Base-by-base conservation (phyloP, 1,140 invertebrate genomes). In the Penaeus japonicus region DNA sequence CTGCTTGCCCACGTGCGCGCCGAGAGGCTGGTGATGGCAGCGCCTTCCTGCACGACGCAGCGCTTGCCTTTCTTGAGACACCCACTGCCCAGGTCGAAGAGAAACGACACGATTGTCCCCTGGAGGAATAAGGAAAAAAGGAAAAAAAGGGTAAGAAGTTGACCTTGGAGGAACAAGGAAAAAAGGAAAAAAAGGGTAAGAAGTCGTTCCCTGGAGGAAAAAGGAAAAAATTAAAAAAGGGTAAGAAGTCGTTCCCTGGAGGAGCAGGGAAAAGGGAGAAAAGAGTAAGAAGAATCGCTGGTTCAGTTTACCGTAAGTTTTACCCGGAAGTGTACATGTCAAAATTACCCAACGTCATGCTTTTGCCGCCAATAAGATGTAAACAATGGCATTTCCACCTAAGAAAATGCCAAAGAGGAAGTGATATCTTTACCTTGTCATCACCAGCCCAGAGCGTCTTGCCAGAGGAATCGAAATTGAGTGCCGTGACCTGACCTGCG, bases 361-460 rank as follows among this genome's bases (percentile, higher is more conserved):
- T n/a, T n/a, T n/a, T n/a, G n/a, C n/a, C n/a, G 10, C 7, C 65
- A 70, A 1, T 70, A 32, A 18, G n/a, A 1, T 24, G 15, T 32
- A 0, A 22, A 47, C 30, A 59, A 87, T 35, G 7, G 73, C 39
- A 39, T 39, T 7, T 7, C 12, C 39, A 7, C 39, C 7, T 59
- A 89, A 85, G 84, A 85, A 78, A 86, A 86, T 89, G 70, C 62
- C 79, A 80, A 59, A 15, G 65, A 54, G 88, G 89, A 57, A 55
- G 65, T 18, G 20, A 81, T 84, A 93, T 91, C n/a, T 91, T 92
- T 92, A 96, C 96, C 93, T 95, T 95, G 91, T 97, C 95, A 93
- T 96, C 97, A 84, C 96, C 96, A 83, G 95, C 95, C 97, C 97
- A 98, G 83, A 97, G 93, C 90, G 96, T 94, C 91, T 95, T 94